These are phyloP conservation scores for Cosmia trapezina DNA, from an alignment of 2,888 invertebrate genomes.

Conservation along the genomic window DNA sequence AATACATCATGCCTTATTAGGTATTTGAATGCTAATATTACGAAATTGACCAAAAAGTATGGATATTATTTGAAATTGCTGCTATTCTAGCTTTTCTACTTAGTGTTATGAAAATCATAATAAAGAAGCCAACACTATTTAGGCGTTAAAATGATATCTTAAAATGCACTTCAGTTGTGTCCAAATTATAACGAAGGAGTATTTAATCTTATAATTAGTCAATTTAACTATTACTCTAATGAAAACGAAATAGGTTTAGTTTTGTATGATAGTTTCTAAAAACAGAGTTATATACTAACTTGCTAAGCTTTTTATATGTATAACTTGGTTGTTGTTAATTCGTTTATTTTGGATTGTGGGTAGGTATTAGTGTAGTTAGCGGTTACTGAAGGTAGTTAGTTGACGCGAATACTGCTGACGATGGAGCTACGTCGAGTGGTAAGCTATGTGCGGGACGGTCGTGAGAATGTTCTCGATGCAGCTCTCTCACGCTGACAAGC, in stretches of 20 bases:
- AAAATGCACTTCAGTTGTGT: constrained; percentile 79
- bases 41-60: constrained; percentile 84
- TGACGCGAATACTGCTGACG: constrained; percentile 27
- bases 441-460: constrained; percentile 44
- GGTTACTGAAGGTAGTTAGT: constrained; percentile 56
- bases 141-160: constrained; percentile 68
- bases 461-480: constrained; percentile 34
- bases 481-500: constrained; percentile 21
- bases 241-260: constrained; percentile 83
- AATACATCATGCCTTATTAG: constrained; percentile 81
- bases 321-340: constrained; percentile 84
- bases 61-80: constrained; percentile 76
- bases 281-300: constrained; percentile 78
- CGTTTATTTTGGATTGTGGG: constrained; percentile 83
- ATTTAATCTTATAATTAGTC: constrained; percentile 86
- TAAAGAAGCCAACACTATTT: constrained; percentile 74
- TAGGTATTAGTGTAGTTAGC: constrained; percentile 77
- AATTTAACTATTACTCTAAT: constrained; percentile 80
- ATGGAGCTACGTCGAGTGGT: constrained; percentile 6
- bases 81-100: constrained; percentile 81
- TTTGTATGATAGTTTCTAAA: constrained; percentile 77
- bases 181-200: constrained; percentile 79
- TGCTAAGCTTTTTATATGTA: constrained; percentile 82
- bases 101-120: constrained; percentile 75
- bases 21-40: constrained; percentile 77